A percentile compares a stretch with the other conserved stretches of the same genome.
Evolutionary conservation across 2,888 invertebrate genomes (phyloP).

Genomic region (Tipula unca): DNA sequence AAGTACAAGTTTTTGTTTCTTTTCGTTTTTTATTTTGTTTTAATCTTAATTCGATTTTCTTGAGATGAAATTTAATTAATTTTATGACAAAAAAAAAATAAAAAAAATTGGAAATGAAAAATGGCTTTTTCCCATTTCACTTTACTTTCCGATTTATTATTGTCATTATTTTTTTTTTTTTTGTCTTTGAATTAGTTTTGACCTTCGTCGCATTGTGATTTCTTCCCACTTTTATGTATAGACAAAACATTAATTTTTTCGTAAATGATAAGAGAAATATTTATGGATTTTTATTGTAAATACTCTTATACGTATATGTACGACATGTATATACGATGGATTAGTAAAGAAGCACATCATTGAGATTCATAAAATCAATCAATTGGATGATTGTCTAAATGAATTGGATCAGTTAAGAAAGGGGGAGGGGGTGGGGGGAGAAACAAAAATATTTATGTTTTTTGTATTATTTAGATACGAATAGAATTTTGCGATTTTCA

Average conservation of each 20-base stretch:
- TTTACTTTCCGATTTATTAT: neutral
- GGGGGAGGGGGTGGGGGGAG: neutral
- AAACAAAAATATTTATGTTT: neutral
- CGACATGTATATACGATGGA: neutral
- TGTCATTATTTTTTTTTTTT: neutral
- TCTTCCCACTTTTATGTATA: neutral
- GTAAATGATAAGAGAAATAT: neutral
- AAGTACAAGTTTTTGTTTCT: conserved; percentile 22
- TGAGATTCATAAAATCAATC: neutral
- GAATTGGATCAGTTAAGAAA: neutral
- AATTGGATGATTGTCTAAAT: conserved; percentile 8
- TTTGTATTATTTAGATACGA: neutral
- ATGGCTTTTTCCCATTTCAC: neutral
- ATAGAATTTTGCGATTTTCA: neutral
- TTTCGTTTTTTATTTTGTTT: neutral
- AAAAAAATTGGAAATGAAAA: neutral
- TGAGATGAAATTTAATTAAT: neutral
- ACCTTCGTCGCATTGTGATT: neutral
- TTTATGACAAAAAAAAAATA: neutral
- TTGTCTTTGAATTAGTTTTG: neutral
- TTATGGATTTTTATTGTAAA: neutral
- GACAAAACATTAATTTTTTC: neutral
- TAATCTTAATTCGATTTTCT: neutral
- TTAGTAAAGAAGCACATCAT: neutral
- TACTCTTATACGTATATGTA: neutral